Percentiles rank a stretch among this genome's conserved stretches.
Conservation (phyloP, 2,888 invertebrate genomes). For the Hypomecis punctinalis region DNA sequence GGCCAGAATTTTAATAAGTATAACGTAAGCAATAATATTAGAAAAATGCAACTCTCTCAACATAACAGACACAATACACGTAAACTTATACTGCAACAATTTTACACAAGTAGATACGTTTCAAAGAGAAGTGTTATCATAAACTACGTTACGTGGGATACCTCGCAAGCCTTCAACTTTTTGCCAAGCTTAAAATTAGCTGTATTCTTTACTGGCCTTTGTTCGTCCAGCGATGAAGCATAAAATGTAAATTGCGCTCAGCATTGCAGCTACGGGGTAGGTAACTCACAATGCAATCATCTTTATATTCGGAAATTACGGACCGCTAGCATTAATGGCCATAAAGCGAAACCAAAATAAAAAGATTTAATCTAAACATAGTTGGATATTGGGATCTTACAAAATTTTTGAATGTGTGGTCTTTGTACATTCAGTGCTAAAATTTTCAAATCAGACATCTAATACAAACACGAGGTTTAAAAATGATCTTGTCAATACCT, state of each 20-base stretch:
- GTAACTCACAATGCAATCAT: slow-evolving; percentile 56
- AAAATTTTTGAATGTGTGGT: too few species aligned
- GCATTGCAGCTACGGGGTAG: slow-evolving; percentile 56
- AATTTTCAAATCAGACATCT: background rate
- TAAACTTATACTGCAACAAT: slow-evolving; percentile 25
- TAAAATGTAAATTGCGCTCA: slow-evolving; percentile 69
- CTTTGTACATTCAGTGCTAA: too few species aligned
- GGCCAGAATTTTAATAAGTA: too few species aligned
- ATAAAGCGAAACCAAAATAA: slow-evolving; percentile 23
- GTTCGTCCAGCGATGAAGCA: slow-evolving; percentile 60
- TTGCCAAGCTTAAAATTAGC: slow-evolving; percentile 31
- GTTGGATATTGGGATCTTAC: too few species aligned
- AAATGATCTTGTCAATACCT: too few species aligned
- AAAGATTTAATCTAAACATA: slow-evolving; percentile 13
- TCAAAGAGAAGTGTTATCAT: slow-evolving; percentile 20
- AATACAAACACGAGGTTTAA: too few species aligned
- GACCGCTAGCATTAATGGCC: slow-evolving; percentile 36
- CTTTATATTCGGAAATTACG: slow-evolving; percentile 59
- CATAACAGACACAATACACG: background rate
- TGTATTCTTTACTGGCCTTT: slow-evolving; percentile 47
- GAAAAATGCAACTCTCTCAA: background rate
- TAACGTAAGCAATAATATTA: too few species aligned
- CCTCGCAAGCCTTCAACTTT: slow-evolving; percentile 25
- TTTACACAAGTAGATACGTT: slow-evolving; percentile 16
- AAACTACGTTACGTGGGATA: slow-evolving; percentile 18